Evolutionary conservation across 2,888 invertebrate species (phyloP).

Genomic region (Dryocosmus kuriphilus): DNA sequence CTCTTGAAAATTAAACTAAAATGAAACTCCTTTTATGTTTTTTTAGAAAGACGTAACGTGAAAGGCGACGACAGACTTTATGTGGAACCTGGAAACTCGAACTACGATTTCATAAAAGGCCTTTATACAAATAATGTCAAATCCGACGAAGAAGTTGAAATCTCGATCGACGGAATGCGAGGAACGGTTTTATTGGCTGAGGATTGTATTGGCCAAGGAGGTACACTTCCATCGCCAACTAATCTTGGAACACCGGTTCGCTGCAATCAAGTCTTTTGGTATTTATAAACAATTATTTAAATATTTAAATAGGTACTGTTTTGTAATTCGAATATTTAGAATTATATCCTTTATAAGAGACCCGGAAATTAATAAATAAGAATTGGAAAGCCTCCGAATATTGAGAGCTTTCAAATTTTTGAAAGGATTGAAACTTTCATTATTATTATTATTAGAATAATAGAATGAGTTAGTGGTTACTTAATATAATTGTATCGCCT

Average conservation of each 20-base stretch:
- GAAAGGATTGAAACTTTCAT: too few species aligned
- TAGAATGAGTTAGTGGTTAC: neutral
- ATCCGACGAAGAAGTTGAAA: conserved; percentile 80
- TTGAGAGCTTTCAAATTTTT: too few species aligned
- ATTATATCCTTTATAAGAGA: too few species aligned
- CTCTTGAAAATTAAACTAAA: neutral
- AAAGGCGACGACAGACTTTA: conserved; percentile 95
- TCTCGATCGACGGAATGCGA: conserved; percentile 88
- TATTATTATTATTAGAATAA: neutral
- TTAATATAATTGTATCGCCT: conserved; percentile 33
- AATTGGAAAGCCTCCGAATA: too few species aligned
- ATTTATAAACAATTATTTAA: conserved; percentile 56
- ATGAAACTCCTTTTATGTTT: conserved; percentile 32
- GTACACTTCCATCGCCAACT: conserved; percentile 85
- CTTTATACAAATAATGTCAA: conserved; percentile 82
- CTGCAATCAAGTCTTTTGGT: conserved; percentile 78
- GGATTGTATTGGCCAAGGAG: conserved; percentile 84
- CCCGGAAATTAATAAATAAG: too few species aligned
- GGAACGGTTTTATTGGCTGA: conserved; percentile 88
- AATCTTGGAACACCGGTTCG: conserved; percentile 81
- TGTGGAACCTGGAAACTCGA: conserved; percentile 85
- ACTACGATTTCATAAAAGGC: conserved; percentile 84
- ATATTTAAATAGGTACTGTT: too few species aligned
- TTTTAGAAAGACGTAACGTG: conserved; percentile 86
- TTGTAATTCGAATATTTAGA: too few species aligned